Evolutionary conservation across 2,888 invertebrate species (phyloP), one percentile per base, ranked within the genome.

Genomic region (Sycophila texana): DNA sequence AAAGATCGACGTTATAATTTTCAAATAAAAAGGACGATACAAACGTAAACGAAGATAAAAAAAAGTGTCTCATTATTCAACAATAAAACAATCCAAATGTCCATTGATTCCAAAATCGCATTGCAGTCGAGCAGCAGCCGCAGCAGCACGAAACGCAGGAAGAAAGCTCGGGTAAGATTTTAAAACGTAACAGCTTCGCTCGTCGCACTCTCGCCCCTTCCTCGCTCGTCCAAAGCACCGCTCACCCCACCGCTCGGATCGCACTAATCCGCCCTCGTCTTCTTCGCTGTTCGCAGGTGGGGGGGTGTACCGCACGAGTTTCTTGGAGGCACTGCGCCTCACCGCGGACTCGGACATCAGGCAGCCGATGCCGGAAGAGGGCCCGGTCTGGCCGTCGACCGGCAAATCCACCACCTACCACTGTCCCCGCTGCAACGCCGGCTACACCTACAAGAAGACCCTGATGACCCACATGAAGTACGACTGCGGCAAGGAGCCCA

Each of bases 401-500:
- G 85, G 84, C n/a, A 89, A 84, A 76, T 85, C 86, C 84, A 16
- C 49, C 5, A 77, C 86, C 14, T 91, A 89, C 78, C 86, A 89
- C 67, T 91, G 91, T 85, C 91, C 90, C 0, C 86, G 88, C 20
- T 91, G 92, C 83, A 88, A 89, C 79, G 90, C 90, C 22, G 87
- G 87, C 0, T 91, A 91, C 83, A 89, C 90, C 16, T 88, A 90
- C 81, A 87, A 89, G 82, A 89, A 91, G 74, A 91, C 91, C 16
- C 85, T 91, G 71, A 90, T 89, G 84, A 90, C 91, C 0, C 91
- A 92, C 83, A 87, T 91, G 86, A 90, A 91, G 81, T 91, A 91
- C 83, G 91, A 91, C 81, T 91, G 91, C 83, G 91, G 91, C 13
- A 90, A 91, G 80, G 90, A 89, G 82, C 91, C 91, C 1, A 89